Percentiles rank a stretch among this genome's conserved stretches.
These are phyloP conservation scores for Cherax destructor DNA, from an alignment of 1,140 invertebrate species.

Conservation along the genomic window DNA sequence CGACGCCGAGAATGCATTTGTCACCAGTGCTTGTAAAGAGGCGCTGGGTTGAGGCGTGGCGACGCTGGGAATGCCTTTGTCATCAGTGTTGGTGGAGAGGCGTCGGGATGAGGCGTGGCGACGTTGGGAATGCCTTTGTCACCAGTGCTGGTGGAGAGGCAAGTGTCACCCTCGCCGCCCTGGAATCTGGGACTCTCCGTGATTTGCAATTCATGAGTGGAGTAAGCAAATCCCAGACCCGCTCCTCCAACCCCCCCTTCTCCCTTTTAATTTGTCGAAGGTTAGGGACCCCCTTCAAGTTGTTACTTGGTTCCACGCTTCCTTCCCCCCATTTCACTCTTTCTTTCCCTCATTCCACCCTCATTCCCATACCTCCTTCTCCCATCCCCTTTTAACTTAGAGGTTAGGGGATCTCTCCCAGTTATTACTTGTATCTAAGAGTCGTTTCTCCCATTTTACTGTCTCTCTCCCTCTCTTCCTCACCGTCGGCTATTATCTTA, in stretches of 20 bases:
- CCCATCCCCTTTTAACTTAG: not conserved
- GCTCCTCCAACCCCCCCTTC: not conserved
- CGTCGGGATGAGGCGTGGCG: not conserved
- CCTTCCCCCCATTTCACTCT: not conserved
- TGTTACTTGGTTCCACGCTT: not conserved
- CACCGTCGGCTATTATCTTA: too few relatives aligned
- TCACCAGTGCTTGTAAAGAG: too few relatives aligned
- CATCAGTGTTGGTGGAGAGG: too few relatives aligned
- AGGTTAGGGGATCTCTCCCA: too few relatives aligned
- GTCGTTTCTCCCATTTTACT: not conserved
- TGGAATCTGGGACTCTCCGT: not conserved
- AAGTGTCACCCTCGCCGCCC: not conserved
- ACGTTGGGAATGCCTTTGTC: not conserved
- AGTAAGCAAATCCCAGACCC: slow-evolving; percentile 20
- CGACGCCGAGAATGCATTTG: not conserved
- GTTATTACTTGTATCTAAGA: too few relatives aligned
- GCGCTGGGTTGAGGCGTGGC: too few relatives aligned
- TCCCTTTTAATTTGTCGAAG: not conserved
- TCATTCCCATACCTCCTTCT: not conserved
- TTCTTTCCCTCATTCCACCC: not conserved
- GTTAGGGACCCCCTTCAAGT: not conserved
- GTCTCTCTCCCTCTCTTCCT: too few relatives aligned
- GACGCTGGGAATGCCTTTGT: not conserved
- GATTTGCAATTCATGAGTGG: slow-evolving; percentile 38
- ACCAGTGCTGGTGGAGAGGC: not conserved